phyloP scores from a whole-genome alignment of 2,797 vertebrate species.

The Micrastur ruficollis region DNA sequence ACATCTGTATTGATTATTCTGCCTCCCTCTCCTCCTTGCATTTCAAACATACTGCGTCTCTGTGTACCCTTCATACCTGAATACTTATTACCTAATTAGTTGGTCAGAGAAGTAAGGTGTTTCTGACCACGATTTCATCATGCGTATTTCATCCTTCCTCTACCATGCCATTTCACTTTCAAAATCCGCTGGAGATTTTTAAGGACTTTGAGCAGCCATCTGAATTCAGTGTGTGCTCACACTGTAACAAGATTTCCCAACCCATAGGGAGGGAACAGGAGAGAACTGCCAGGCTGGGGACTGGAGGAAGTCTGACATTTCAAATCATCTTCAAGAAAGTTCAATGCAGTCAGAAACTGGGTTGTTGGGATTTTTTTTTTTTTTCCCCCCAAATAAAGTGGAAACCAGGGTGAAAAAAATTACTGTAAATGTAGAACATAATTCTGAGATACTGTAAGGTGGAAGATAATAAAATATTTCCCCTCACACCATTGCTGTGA shows the following conservation, averaged over 20 bases:
- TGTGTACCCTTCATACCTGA: neutral
- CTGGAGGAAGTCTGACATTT: neutral
- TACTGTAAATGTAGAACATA: neutral
- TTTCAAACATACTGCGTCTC: neutral
- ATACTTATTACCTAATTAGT: neutral
- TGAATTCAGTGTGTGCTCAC: neutral
- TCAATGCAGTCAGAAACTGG: neutral
- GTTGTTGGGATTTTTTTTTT: neutral
- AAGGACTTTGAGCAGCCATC: neutral
- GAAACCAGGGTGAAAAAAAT: neutral
- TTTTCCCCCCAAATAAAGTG: neutral
- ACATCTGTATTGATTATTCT: constrained; percentile 14
- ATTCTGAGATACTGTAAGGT: neutral
- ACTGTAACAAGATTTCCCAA: neutral
- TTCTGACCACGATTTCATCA: neutral
- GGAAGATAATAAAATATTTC: neutral
- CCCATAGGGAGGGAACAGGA: neutral
- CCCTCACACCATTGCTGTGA: neutral
- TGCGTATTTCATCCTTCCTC: neutral
- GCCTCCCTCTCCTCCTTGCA: neutral
- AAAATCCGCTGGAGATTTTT: neutral
- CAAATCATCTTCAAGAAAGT: neutral
- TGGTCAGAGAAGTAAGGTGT: neutral
- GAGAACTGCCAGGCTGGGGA: neutral
- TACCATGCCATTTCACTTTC: neutral